These are phyloP conservation scores for Drosophila borealis DNA, from an alignment of 2,888 invertebrate genomes.

Conservation along the genomic window DNA sequence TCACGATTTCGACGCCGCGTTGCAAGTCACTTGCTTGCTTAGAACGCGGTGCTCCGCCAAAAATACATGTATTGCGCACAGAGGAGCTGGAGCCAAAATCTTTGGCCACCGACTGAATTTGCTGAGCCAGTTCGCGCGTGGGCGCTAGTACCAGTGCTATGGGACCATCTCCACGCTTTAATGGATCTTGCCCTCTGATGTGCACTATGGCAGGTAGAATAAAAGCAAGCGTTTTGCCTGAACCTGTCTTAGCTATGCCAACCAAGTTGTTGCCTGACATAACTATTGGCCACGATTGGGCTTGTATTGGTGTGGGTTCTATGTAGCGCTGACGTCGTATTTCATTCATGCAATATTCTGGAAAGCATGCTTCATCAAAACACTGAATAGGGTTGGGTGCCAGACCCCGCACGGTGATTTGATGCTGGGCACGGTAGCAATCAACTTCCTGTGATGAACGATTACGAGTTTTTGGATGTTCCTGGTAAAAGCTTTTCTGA, in stretches of 20 bases:
- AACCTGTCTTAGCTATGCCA: constrained; percentile 94
- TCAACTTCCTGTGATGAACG: constrained; percentile 89
- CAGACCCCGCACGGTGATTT: constrained; percentile 91
- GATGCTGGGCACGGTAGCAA: constrained; percentile 88
- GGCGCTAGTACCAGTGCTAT: constrained; percentile 92
- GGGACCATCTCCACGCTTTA: constrained; percentile 93
- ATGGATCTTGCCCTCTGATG: constrained; percentile 91
- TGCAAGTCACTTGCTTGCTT: constrained; percentile 90
- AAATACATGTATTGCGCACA: constrained; percentile 94
- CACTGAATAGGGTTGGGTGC: constrained; percentile 91
- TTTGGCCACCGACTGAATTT: constrained; percentile 92
- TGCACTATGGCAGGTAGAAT: constrained; percentile 94
- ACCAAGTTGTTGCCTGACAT: constrained; percentile 93
- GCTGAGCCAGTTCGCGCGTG: constrained; percentile 91
- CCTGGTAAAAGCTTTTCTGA: constrained; percentile 93
- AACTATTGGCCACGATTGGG: constrained; percentile 94
- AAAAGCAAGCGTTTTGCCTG: constrained; percentile 92
- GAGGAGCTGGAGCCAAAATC: constrained; percentile 92
- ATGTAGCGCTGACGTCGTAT: constrained; percentile 88
- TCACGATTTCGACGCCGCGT: constrained; percentile 93
- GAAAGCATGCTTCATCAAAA: constrained; percentile 93
- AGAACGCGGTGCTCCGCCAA: constrained; percentile 95
- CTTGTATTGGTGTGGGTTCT: constrained; percentile 93
- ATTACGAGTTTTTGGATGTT: constrained; percentile 88
- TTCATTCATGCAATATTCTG: constrained; percentile 89